phyloP scores from a whole-genome alignment of 2,888 invertebrate species.

The Apamea sordens region DNA sequence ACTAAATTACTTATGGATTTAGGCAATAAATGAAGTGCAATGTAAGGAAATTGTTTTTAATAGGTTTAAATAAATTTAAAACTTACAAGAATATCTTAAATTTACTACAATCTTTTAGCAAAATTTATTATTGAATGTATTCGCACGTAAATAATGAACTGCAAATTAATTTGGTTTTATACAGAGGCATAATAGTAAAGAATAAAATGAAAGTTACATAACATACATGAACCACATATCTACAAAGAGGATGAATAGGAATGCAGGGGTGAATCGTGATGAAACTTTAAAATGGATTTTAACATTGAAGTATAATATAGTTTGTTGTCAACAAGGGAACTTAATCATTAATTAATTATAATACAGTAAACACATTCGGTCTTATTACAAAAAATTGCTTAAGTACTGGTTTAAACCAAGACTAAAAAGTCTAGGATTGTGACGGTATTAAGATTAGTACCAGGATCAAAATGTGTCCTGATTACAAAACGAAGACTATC shows the following conservation, averaged over 20 bases:
- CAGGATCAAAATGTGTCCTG: no score
- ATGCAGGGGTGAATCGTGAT: neutral
- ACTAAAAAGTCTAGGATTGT: no score
- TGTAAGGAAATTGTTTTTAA: slow-evolving; percentile 49
- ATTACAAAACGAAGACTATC: no score
- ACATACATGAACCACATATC: neutral
- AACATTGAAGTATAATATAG: neutral
- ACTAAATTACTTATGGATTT: slow-evolving; percentile 40
- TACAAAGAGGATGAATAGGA: neutral
- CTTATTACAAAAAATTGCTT: no score
- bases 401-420: no score
- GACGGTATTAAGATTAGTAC: no score
- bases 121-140: slow-evolving; percentile 2
- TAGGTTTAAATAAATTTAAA: slow-evolving; percentile 18
- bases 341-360: neutral
- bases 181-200: neutral
- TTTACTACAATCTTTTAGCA: slow-evolving; percentile 27
- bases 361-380: neutral
- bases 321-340: neutral
- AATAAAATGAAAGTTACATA: neutral
- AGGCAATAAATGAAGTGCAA: slow-evolving; percentile 74
- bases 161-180: neutral
- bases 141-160: slow-evolving; percentile 8
- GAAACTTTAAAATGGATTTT: neutral
- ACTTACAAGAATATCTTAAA: neutral